These are phyloP conservation scores for Hypolimnas misippus DNA, from an alignment of 2,888 invertebrate species.

Conservation along the genomic window DNA sequence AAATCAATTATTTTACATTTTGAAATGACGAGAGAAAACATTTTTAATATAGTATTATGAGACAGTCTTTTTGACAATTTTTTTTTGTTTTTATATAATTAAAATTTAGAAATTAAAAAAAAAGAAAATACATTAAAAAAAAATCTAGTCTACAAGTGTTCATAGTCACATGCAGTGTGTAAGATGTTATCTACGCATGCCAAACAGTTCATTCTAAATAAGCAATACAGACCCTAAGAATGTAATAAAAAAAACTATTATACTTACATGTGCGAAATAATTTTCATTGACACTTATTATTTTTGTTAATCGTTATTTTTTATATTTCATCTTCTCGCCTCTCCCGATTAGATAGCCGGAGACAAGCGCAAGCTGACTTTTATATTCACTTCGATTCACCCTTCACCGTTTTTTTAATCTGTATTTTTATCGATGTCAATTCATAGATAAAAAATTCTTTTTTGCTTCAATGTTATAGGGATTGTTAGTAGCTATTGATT, in stretches of 20 bases:
- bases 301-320: constrained; percentile 48
- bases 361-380: constrained; percentile 66
- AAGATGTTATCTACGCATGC: constrained; percentile 68
- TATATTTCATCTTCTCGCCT: constrained; percentile 47
- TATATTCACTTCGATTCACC: constrained; percentile 50
- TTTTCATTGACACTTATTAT: constrained; percentile 60
- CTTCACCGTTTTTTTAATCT: constrained; percentile 63
- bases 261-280: constrained; percentile 77
- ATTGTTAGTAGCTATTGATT: constrained; percentile 76
- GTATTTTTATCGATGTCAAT: neutral
- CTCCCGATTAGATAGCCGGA: constrained; percentile 68
- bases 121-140: constrained; percentile 7
- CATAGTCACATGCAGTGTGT: constrained; percentile 26
- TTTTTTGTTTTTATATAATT: too few species aligned
- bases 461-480: constrained; percentile 51
- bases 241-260: constrained; percentile 61
- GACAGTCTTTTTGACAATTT: too few species aligned
- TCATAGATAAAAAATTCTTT: constrained; percentile 30
- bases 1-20: neutral
- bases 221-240: constrained; percentile 57
- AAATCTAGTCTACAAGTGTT: constrained; percentile 16
- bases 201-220: constrained; percentile 75
- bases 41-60: neutral
- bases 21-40: neutral
- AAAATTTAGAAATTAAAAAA: neutral